Evolutionary conservation across 2,888 invertebrate genomes (phyloP), one percentile per base, ranked within the genome.

Genomic region (Isoperla grammatica): DNA sequence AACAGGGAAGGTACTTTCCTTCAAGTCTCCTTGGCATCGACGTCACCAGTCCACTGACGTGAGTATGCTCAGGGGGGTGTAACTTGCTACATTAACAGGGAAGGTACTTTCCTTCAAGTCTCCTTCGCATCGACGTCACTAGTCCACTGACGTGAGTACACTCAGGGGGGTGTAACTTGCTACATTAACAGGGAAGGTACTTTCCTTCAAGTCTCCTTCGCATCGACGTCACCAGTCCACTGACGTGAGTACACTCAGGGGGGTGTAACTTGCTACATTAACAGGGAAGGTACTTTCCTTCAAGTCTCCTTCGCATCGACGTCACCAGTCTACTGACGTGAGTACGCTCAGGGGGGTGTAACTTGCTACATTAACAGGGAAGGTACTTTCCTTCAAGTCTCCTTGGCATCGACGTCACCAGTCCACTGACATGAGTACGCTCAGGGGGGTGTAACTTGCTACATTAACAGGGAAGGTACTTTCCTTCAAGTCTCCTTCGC

Each of bases 301-400:
- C 62, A 70, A 69, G 57, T 71, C 71, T 4, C 71, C 71, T n/a
- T 68, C 71, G 4, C 71, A 71, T 59, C 57, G 64, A 17, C 67
- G 69, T 57, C 64, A 64, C 20, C 60, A 59, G 39, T 61, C 62
- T 8, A 53, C 53, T 2, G 53, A 53, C 20, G 53, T 53, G 53
- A 53, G 53, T 53, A n/a, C 15, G 9, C 11, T 8, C 11, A 11
- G 9, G 85, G 78, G 85, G 83, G 73, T 69, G 64, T 59, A 35
- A 20, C 12, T 37, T 9, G 1, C 40, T 55, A 12, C 9, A 39
- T 39, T 22, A 17, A 29, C 35, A 11, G 37, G 8, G 37, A 37
- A 8, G 8, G 8, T 37, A 8, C 8, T 37, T 37, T 8, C 37
- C 11, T 37, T 37, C 37, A 37, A 37, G 37, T 37, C 37, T 37